Evolutionary conservation across 1,140 invertebrate genomes (phyloP).

Genomic region (Trichoplusia ni): DNA sequence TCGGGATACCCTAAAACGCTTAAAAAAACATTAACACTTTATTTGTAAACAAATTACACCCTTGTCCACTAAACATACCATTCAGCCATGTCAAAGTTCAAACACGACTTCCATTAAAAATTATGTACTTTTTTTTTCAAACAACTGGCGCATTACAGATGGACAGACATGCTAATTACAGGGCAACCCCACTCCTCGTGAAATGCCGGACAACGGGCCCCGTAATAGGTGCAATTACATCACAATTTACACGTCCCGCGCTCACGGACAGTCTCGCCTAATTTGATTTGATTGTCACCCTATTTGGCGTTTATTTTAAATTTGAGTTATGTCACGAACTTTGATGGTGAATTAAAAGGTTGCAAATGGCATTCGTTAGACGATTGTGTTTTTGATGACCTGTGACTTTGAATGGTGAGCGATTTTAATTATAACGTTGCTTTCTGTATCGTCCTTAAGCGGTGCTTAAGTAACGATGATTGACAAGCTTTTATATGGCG

Average conservation of each 20-base stretch:
- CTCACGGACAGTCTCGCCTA: constrained; percentile 54
- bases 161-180: constrained; percentile 47
- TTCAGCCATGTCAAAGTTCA: constrained; percentile 19
- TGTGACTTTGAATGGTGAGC: no score
- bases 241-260: constrained; percentile 52
- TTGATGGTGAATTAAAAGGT: constrained; percentile 18
- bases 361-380: background rate
- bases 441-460: no score
- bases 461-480: no score
- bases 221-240: constrained; percentile 56
- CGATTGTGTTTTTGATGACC: no score
- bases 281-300: constrained; percentile 71
- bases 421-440: no score
- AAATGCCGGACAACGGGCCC: constrained; percentile 29
- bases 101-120: constrained; percentile 24
- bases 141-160: constrained; percentile 31
- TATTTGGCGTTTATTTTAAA: constrained; percentile 62
- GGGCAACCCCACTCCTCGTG: constrained; percentile 32
- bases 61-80: constrained; percentile 13
- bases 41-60: constrained; percentile 7
- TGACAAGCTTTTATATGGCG: no score
- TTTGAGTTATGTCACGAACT: constrained; percentile 35
- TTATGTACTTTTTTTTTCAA: constrained; percentile 17
- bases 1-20: background rate
- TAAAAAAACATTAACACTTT: constrained; percentile 20